Evolutionary conservation across 2,797 vertebrate species (phyloP), one percentile per base, ranked within the genome.

Genomic region (Gymnoscopelus microlampas): DNA sequence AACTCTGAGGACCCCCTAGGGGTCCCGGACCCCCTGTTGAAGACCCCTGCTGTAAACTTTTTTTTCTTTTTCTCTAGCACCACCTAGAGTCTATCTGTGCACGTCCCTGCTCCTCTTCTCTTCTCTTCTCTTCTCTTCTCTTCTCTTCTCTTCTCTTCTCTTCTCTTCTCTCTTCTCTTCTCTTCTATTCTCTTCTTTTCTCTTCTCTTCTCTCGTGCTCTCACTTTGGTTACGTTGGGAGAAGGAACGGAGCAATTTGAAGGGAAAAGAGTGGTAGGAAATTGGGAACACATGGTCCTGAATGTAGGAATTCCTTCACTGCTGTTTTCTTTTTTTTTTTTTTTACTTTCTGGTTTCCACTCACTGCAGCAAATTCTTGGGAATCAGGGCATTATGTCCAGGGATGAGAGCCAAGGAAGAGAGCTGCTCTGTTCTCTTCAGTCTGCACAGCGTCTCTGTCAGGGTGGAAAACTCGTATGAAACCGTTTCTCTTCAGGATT

Each of bases 221-320:
- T 74, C 60, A 62, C 10, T 7, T 39, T 35, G 14, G 66, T 77
- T 73, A 66, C 70, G 78, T 56, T 26, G 60, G 71, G 35, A 10
- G 39, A 58, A 68, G 72, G 62, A 68, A 53, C 77, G 64, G 67
- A 80, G 50, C 10, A 24, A 47, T 49, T 39, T 60, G 62, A 68
- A 73, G 67, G 65, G n/a, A n/a, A 74, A 68, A 47, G 73, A 83
- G 79, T 71, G 76, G 62, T 75, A 87, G 89, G 88, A 91, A 92
- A 93, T 92, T 85, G 85, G 86, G 80, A 94, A 92, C 91, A 90
- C 83, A 90, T 92, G 91, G 82, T 82, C 78, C 29, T 71, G 12
- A 90, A 89, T 85, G 77, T 78, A 19, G 79, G 70, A 87, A 91
- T 89, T 88, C 79, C 68, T 10, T 5, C 26, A 29, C 26, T 29